Percentiles rank a stretch among this genome's conserved stretches.
phyloP scores from a whole-genome alignment of 2,888 invertebrate species.

The Bruchidius siliquastri region DNA sequence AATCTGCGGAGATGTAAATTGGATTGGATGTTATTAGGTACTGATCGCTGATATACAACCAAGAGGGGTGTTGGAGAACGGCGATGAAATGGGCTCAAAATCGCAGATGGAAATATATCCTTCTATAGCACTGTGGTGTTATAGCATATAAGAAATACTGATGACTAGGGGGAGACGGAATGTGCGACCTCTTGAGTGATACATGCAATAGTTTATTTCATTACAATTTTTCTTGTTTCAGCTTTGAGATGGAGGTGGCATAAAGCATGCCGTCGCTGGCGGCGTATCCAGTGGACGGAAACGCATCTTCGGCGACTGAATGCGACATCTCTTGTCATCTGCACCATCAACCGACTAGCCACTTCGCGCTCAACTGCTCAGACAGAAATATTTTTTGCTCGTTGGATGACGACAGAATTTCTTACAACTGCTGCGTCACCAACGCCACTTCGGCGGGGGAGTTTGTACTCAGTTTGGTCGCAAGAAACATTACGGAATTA shows the following conservation, averaged over 20 bases:
- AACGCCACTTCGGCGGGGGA: background rate
- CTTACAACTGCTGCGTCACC: background rate
- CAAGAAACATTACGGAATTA: background rate
- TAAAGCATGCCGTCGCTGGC: background rate
- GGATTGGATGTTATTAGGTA: too few relatives aligned
- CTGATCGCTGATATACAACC: too few relatives aligned
- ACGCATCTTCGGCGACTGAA: background rate
- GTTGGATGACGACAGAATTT: background rate
- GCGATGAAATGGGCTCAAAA: too few relatives aligned
- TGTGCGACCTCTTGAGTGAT: too few relatives aligned
- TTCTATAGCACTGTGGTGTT: too few relatives aligned
- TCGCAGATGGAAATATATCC: too few relatives aligned
- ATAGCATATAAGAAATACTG: too few relatives aligned
- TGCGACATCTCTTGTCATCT: background rate
- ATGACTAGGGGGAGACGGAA: too few relatives aligned
- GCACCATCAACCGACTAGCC: background rate
- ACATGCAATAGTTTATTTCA: too few relatives aligned
- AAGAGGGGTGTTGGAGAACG: too few relatives aligned
- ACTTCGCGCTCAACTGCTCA: background rate
- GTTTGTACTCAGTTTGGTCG: background rate
- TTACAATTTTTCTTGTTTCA: background rate
- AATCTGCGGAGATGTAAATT: too few relatives aligned
- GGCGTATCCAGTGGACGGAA: background rate
- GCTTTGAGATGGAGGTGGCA: background rate
- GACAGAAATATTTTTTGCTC: background rate